Evolutionary conservation across 2,113 vertebrate genomes (phyloP), one percentile per base, ranked within the genome.

Genomic region (Pteronura brasiliensis): DNA sequence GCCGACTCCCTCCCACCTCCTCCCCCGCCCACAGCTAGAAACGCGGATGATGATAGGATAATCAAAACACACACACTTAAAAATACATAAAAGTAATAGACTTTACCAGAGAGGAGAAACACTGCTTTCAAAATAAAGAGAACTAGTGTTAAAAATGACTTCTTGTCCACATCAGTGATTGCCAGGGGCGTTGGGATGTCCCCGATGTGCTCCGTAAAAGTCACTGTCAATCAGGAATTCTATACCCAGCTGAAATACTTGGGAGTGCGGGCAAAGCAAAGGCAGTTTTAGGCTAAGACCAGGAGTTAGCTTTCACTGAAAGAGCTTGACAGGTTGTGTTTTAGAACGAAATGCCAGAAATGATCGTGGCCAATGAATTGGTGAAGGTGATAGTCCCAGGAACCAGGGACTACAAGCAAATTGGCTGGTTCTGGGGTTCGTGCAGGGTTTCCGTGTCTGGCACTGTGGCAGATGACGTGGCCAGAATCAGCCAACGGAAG

Each of bases 301-400:
- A 18, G 44, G 34, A 59, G 14, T 42, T 17, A 27, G 21, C 25
- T 47, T 12, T 83, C 36, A 0, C 47, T 42, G 69, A 20, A 77
- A 77, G 49, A 42, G 52, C 21, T 44, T 25, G 4, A 7, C 0
- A 25, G 29, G 6, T 29, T 31, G 20, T 72, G 17, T 15, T 86
- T 80, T 52, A 52, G 52, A 55, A 14, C 8, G 39, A 57, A 72
- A 18, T 29, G 15, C n/a, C 21, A 12, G 20, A 36, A 49, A 44
- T 7, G 8, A 11, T 1, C 7, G 1, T 3, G 7, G 7, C 12
- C 4, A 7, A n/a, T 21, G 11, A 42, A 0, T 2, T 6, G 2
- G 80, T 13, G 2, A 29, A 20, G 17, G 5, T 36, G 61, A 49
- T 6, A 7, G 6, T 72, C 42, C 42, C 13, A 18, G 31, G 5